These are phyloP conservation scores for Falco berigora DNA, from an alignment of 2,797 vertebrate genomes.

Conservation along the genomic window DNA sequence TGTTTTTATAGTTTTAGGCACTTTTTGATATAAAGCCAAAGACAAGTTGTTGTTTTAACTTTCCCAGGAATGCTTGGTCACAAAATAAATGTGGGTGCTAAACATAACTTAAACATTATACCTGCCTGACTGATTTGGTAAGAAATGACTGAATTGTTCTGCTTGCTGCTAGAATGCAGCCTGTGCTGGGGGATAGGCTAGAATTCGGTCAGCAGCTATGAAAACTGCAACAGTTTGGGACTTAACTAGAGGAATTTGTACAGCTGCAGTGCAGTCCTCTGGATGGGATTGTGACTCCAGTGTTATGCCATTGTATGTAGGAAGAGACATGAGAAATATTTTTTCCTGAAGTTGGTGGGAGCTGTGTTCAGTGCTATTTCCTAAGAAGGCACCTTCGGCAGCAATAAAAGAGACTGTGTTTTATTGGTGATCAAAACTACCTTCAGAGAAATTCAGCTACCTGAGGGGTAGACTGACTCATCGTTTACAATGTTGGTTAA, in stretches of 20 bases:
- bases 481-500: accelerated
- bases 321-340: not conserved
- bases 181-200: not conserved
- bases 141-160: not conserved
- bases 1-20: not conserved
- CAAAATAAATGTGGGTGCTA: not conserved
- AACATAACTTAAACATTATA: not conserved
- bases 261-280: not conserved
- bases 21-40: not conserved
- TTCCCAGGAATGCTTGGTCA: not conserved
- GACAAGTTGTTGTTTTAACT: not conserved
- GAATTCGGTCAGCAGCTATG: not conserved
- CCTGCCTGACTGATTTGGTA: not conserved
- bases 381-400: not conserved
- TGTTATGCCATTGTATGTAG: accelerated
- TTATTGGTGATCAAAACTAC: not conserved
- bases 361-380: not conserved
- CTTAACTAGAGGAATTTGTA: not conserved
- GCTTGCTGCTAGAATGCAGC: not conserved
- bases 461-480: not conserved
- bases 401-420: not conserved
- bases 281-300: too few species aligned
- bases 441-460: not conserved
- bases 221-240: not conserved
- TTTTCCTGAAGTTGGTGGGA: not conserved